Evolutionary conservation across 2,888 invertebrate genomes (phyloP).

Genomic region (Ametastegia equiseti): DNA sequence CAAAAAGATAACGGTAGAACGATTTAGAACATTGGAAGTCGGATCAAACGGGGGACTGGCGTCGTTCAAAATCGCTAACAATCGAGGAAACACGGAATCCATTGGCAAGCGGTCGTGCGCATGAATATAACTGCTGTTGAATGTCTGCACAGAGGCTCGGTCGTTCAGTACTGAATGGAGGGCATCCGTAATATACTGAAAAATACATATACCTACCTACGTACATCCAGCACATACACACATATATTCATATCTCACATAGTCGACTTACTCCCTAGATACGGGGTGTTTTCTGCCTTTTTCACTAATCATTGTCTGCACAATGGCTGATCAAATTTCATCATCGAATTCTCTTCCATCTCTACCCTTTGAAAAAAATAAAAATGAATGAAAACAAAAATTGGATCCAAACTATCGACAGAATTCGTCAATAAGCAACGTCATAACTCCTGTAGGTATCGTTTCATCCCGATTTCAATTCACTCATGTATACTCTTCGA

Average conservation of each 20-base stretch:
- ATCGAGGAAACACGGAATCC: constrained; percentile 67
- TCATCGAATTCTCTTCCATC: background rate
- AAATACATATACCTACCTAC: background rate
- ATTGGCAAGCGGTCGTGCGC: constrained; percentile 70
- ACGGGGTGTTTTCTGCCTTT: constrained; percentile 11
- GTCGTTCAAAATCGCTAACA: constrained; percentile 69
- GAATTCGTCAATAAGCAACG: too few relatives aligned
- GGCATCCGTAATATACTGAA: constrained; percentile 21
- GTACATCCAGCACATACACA: background rate
- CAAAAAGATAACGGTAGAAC: constrained; percentile 63
- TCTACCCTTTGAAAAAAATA: background rate
- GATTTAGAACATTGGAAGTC: constrained; percentile 66
- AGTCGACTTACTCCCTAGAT: background rate
- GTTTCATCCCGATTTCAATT: too few relatives aligned
- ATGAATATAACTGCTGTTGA: constrained; percentile 71
- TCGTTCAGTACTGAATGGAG: constrained; percentile 45
- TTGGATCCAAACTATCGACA: background rate
- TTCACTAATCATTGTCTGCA: background rate
- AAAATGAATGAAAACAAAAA: background rate
- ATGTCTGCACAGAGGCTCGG: constrained; percentile 54
- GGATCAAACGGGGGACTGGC: constrained; percentile 57
- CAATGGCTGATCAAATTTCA: background rate
- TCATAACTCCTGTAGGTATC: too few relatives aligned
- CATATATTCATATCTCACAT: background rate
- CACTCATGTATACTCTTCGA: too few relatives aligned